These are phyloP conservation scores for Salminus brasiliensis DNA, from an alignment of 2,113 vertebrate genomes.

Conservation along the genomic window DNA sequence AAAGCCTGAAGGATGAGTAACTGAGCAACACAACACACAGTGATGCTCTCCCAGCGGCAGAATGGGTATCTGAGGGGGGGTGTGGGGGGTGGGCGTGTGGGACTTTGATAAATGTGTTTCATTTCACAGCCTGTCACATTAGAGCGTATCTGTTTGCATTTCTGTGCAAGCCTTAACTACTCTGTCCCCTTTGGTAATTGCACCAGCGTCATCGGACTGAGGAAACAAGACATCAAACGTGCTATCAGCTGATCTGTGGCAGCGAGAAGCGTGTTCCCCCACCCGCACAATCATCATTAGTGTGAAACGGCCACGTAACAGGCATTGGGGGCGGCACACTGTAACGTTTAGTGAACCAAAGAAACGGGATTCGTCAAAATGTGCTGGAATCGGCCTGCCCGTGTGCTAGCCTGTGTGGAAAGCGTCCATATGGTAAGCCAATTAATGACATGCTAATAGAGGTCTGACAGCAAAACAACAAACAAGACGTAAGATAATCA, in stretches of 20 bases:
- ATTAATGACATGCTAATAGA: slow-evolving; percentile 30
- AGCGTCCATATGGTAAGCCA: slow-evolving; percentile 27
- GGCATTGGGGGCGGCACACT: not conserved
- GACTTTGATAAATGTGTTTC: slow-evolving; percentile 20
- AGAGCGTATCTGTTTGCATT: slow-evolving; percentile 8
- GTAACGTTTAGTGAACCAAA: not conserved
- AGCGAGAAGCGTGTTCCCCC: not conserved
- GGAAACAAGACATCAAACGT: not conserved
- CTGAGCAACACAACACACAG: not conserved
- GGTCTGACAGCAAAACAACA: slow-evolving; percentile 36
- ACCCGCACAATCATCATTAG: slow-evolving; percentile 6
- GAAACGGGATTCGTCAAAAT: not conserved
- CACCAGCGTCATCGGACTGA: slow-evolving; percentile 1
- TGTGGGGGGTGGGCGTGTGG: not conserved
- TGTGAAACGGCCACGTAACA: not conserved
- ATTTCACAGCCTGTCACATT: slow-evolving; percentile 9
- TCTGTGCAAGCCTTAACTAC: not conserved
- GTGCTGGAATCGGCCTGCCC: not conserved
- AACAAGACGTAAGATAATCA: slow-evolving; percentile 30
- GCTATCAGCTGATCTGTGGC: not conserved
- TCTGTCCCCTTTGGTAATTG: slow-evolving; percentile 8
- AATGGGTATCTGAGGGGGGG: not conserved
- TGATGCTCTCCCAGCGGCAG: not conserved
- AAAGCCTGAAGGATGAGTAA: not conserved
- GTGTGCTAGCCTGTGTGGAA: slow-evolving; percentile 16